These are phyloP conservation scores for Lasioglossum albipes DNA, from an alignment of 1,140 invertebrate genomes.

Conservation along the genomic window DNA sequence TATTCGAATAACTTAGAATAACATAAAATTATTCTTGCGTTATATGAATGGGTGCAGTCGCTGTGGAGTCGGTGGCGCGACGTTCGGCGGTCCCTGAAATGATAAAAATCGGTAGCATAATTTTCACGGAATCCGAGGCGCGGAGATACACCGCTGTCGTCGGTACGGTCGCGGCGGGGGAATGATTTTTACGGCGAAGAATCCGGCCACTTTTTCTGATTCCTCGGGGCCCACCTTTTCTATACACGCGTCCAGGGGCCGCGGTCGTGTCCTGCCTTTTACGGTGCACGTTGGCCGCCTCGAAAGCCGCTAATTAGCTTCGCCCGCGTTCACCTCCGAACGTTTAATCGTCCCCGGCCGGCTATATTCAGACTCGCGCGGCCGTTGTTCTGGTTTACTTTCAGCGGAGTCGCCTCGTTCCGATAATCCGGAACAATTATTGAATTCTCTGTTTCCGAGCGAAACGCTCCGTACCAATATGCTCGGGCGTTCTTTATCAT, in stretches of 20 bases:
- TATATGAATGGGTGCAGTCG: too few relatives aligned
- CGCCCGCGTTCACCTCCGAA: constrained; percentile 52
- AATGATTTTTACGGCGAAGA: constrained; percentile 45
- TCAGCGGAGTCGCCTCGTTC: neutral
- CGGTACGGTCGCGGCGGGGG: neutral
- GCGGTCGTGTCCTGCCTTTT: constrained; percentile 53
- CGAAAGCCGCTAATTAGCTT: constrained; percentile 60
- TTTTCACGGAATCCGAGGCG: constrained; percentile 13
- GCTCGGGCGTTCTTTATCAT: too few relatives aligned
- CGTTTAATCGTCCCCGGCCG: constrained; percentile 46
- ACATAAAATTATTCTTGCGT: too few relatives aligned
- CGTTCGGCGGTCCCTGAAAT: neutral
- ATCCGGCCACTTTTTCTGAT: constrained; percentile 44
- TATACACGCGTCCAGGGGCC: constrained; percentile 28
- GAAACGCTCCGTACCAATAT: too few relatives aligned
- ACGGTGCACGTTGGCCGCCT: constrained; percentile 27
- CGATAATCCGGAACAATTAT: too few relatives aligned
- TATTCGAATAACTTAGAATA: too few relatives aligned
- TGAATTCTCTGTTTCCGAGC: too few relatives aligned
- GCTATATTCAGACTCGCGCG: constrained; percentile 35
- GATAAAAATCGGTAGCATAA: constrained; percentile 2
- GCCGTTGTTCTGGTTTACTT: constrained; percentile 8
- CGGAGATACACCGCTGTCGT: neutral
- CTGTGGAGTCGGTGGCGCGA: too few relatives aligned
- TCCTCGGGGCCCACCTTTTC: constrained; percentile 32